Evolutionary conservation across 2,797 vertebrate species (phyloP).

Genomic region (Parauchenoglanis punctatus): DNA sequence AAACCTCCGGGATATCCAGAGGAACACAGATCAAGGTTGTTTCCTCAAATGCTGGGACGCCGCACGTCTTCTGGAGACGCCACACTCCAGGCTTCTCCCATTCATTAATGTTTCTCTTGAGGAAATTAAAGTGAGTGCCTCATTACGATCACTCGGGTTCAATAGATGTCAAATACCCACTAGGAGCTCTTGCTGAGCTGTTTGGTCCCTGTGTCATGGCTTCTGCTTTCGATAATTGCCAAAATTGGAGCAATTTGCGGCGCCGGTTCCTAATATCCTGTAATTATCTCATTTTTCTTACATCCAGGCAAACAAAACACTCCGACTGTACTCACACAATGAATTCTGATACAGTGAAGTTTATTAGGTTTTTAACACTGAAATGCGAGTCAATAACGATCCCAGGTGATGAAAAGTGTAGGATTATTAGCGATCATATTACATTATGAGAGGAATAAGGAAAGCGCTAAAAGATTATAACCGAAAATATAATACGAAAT

Average conservation of each 20-base stretch:
- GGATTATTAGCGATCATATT: neutral
- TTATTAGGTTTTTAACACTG: neutral
- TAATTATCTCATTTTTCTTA: slow-evolving; percentile 23
- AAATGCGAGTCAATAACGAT: neutral
- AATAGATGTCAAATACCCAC: slow-evolving; percentile 4
- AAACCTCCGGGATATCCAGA: neutral
- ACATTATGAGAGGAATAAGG: neutral
- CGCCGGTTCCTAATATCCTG: neutral
- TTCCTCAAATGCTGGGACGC: neutral
- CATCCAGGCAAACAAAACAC: slow-evolving; percentile 19
- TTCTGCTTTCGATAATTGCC: slow-evolving; percentile 2
- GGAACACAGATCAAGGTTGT: no score
- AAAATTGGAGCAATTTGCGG: slow-evolving; percentile 19
- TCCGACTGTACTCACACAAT: neutral
- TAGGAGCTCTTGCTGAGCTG: neutral
- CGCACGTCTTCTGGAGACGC: neutral
- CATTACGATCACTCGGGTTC: slow-evolving; percentile 25
- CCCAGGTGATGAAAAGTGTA: neutral
- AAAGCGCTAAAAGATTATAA: neutral
- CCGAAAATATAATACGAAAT: neutral
- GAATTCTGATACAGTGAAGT: neutral
- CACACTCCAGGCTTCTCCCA: neutral
- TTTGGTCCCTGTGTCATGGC: slow-evolving; percentile 9
- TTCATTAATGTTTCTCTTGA: neutral
- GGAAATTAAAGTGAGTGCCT: slow-evolving; percentile 14